Base-by-base conservation (phyloP, 2,888 invertebrate species). In the Coelopa pilipes region DNA sequence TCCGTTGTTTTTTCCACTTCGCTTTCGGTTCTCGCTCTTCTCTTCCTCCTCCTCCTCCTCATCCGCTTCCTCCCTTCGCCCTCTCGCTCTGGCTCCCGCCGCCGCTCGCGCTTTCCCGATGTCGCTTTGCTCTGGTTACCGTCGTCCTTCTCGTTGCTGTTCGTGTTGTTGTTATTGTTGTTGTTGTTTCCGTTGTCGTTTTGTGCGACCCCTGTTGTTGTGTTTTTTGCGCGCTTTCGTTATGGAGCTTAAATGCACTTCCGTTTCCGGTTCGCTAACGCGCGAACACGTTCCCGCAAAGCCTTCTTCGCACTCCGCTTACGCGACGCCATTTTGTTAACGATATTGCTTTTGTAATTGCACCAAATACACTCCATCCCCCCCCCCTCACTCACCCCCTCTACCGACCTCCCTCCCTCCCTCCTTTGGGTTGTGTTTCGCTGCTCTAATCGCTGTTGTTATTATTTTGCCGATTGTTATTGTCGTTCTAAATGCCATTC, bases 211-310 rank as follows among this genome's bases (percentile, higher is more conserved):
- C 24, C 45, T 71, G 72, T 60, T 69, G 19, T 46, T 1, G 57
- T 47, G 11, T 65, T 68, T 59, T 49, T 60, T 50, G 15, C 57
- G 46, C 11, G 24, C 62, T 24, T n/a, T 45, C 55, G 49, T 50
- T 60, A 13, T 49, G 13, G 60, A 67, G 69, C 74, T 76, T 70
- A 63, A 73, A 72, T 75, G 76, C 75, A 75, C 66, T 76, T 76
- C 72, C 76, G 68, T 59, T 70, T 70, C 70, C 76, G 72, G 70
- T 74, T 72, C 65, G 72, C 67, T 66, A 50, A 66, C 50, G 66
- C 50, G 24, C 66, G 50, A 66, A 66, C 49, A 50, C 66, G 50
- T 66, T 21, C 46, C 17, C 24, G 24, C 19, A 34, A 53, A 53
- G 10, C 53, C 4, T 53, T 15, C n/a, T n/a, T n/a, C n/a, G n/a